phyloP scores from a whole-genome alignment of 2,888 invertebrate genomes.

The Melitaea athalia region DNA sequence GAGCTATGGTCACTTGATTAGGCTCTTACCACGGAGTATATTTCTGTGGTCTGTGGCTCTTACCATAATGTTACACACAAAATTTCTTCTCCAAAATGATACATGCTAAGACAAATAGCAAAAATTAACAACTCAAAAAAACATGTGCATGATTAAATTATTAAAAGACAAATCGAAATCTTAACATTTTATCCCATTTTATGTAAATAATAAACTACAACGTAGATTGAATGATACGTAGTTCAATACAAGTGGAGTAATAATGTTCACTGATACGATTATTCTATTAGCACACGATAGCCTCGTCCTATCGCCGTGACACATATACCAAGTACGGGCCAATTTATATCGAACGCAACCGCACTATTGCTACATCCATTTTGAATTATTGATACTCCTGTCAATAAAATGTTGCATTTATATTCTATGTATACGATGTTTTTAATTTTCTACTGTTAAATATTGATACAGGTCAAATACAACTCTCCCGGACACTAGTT shows the following conservation, averaged over 20 bases:
- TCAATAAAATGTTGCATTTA: constrained; percentile 28
- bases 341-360: constrained; percentile 45
- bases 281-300: constrained; percentile 44
- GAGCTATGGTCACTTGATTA: no score
- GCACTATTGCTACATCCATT: constrained; percentile 38
- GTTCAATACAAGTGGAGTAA: constrained; percentile 17
- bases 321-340: constrained; percentile 60
- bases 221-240: neutral
- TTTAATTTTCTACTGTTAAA: constrained; percentile 13
- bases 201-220: neutral
- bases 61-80: no score
- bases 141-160: no score
- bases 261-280: constrained; percentile 33
- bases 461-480: constrained; percentile 17
- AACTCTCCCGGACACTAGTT: constrained; percentile 15
- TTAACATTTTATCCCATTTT: neutral
- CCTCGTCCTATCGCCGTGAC: constrained; percentile 63
- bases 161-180: no score
- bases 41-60: no score
- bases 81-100: no score
- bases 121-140: no score
- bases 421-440: constrained; percentile 11
- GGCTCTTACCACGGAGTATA: no score
- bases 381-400: constrained; percentile 39
- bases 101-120: no score